Evolutionary conservation across 30 jellyfish, hydroid and myxozoan genomes (phyloP), one percentile per base, ranked within the genome.

Genomic region (Hydractinia symbiolongicarpus): DNA sequence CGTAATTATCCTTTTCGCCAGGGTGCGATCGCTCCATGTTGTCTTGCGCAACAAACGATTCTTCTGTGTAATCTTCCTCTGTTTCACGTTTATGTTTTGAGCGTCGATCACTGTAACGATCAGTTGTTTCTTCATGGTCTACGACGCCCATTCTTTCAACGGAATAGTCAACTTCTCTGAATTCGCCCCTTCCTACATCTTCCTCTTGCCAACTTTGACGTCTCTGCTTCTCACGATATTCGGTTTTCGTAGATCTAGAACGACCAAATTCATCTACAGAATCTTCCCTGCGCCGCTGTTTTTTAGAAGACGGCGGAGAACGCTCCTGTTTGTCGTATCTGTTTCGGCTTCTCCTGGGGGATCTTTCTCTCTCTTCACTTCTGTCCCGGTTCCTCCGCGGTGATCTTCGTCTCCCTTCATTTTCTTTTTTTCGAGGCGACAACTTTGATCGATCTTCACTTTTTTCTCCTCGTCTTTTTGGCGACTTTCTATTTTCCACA

Each of bases 211-310:
- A 49, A 50, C 54, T 74, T 55, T 30, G 20, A 0, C 51, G 50
- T 10, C 83, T 66, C n/a, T 55, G 50, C 13, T 40, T 53, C 68
- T 50, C 50, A 49, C 54, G 69, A 50, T 74, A 74, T 51, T 74
- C 83, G 54, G 51, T 74, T 58, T 74, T 74, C 40, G 69, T 53
- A 11, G 83, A 74, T 50, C 54, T 74, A 49, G 83, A 74, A 17
- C 85, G 85, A 20, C 85, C 85, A 54, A 77, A 77, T 55, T 77
- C 85, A 58, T 77, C 85, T 5, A 77, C 85, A 4, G 85, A 77
- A 77, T 60, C 85, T 61, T 77, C 85, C 10, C 85, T 79, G 40
- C 80, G 9, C n/a, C 80, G 40, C 8, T 71, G 60, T 71, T 58
- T 54, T 53, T 71, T 71, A 8, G 7, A 51, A n/a, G 19, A 44